Evolutionary conservation across 2,113 vertebrate genomes (phyloP).

Genomic region (Perognathus longimembris): DNA sequence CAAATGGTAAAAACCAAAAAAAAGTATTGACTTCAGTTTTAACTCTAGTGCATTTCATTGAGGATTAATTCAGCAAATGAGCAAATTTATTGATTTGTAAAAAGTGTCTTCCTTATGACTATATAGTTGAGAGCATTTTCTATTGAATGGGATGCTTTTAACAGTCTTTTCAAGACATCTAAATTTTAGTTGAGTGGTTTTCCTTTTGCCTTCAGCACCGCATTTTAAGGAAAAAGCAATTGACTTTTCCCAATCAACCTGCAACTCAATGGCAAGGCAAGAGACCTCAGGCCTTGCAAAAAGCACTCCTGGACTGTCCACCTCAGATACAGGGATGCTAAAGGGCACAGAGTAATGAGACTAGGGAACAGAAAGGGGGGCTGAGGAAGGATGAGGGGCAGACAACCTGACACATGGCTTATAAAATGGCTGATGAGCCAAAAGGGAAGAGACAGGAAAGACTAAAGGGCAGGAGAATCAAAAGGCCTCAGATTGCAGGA

Average conservation of each 20-base stretch:
- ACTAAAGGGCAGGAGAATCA: background rate
- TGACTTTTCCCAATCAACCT: constrained; percentile 36
- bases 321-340: background rate
- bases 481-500: background rate
- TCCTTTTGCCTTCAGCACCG: constrained; percentile 56
- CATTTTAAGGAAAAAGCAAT: constrained; percentile 32
- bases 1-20: background rate
- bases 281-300: background rate
- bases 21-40: background rate
- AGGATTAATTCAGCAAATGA: constrained; percentile 58
- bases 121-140: constrained; percentile 47
- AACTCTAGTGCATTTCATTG: background rate
- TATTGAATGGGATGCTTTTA: constrained; percentile 46
- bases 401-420: background rate
- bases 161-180: constrained; percentile 45
- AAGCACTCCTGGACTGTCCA: background rate
- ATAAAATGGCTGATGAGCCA: background rate
- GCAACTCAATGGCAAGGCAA: constrained; percentile 6
- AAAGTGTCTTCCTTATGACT: constrained; percentile 36
- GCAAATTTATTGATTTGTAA: constrained; percentile 40
- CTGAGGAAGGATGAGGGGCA: background rate
- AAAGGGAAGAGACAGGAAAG: background rate
- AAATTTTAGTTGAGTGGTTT: constrained; percentile 52
- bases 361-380: background rate
- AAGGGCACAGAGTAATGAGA: background rate